Evolutionary conservation across 2,888 invertebrate species (phyloP).

Genomic region (Drosophila emarginata): DNA sequence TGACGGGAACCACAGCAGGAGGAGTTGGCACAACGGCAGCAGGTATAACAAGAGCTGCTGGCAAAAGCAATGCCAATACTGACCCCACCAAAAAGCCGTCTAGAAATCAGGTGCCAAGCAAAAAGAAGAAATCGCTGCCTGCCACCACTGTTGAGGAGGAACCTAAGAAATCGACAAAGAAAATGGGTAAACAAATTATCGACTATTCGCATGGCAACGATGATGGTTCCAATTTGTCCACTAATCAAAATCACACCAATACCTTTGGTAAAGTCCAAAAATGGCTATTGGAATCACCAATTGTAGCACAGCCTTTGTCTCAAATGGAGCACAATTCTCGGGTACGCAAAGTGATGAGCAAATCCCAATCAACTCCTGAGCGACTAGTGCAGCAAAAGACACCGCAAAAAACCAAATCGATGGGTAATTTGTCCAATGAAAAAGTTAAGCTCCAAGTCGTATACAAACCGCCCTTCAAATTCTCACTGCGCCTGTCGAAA

Average conservation of each 20-base stretch:
- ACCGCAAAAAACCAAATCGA: slow-evolving; percentile 87
- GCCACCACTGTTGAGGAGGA: slow-evolving; percentile 77
- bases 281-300: slow-evolving; percentile 90
- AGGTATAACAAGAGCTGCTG: slow-evolving; percentile 32
- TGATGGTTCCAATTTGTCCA: slow-evolving; percentile 80
- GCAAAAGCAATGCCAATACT: slow-evolving; percentile 62
- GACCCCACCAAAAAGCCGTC: slow-evolving; percentile 49
- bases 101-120: slow-evolving; percentile 42
- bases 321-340: slow-evolving; percentile 82
- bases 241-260: slow-evolving; percentile 83
- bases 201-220: slow-evolving; percentile 85
- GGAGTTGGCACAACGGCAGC: slow-evolving; percentile 59
- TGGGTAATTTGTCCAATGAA: slow-evolving; percentile 86
- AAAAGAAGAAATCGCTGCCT: slow-evolving; percentile 58
- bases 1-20: slow-evolving; percentile 24
- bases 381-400: slow-evolving; percentile 86
- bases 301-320: slow-evolving; percentile 81
- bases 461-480: slow-evolving; percentile 93
- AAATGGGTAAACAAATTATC: slow-evolving; percentile 85
- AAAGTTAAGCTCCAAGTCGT: slow-evolving; percentile 92
- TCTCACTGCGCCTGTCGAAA: slow-evolving; percentile 88
- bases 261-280: slow-evolving; percentile 91
- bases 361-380: slow-evolving; percentile 92
- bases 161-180: slow-evolving; percentile 81
- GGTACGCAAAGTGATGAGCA: slow-evolving; percentile 85